Base-by-base conservation (phyloP, 2,797 vertebrate species). In the Anguilla marmorata region DNA sequence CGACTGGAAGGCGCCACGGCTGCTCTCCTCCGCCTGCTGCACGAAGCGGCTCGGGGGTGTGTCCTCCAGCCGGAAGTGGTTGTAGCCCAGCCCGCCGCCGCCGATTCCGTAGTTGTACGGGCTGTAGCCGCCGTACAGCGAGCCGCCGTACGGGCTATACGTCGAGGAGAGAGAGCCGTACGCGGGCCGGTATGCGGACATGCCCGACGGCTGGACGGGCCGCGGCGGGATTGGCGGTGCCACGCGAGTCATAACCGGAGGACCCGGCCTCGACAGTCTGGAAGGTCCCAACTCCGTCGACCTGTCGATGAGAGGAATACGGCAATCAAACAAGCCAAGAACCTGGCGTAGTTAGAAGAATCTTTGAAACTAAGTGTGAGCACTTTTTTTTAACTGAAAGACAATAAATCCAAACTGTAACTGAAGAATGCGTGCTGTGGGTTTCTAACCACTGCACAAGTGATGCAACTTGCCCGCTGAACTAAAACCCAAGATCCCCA, bases 11-110 rank as follows among this genome's bases (percentile, higher is more conserved):
- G 98, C 98, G 0, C 98, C 97, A 0, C 98, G 96, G 94, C 99
- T 99, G 95, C 97, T 97, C 93, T 99, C 98, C 93, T 99, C 98
- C 0, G 98, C 98, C 93, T 99, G 98, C 90, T 98, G 98, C 72
- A 99, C 98, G 88, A 99, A 99, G 63, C 97, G 96, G 89, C 99
- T 99, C 85, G 98, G 97, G 2, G 97, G 95, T 0, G 97, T 92
- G 0, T 98, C 96, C 2, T 99, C 98, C 0, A 89, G 66, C 33
- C 93, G 96, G 30, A 96, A 92, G 85, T 97, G 97, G 92, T 96
- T 96, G 90, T 98, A 98, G 3, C 97, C 97, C 90, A 97, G 84
- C 0, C 96, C 96, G 0, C 95, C 96, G 0, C 95, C 95, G 0
- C 95, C 95, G 27, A 96, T 94, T 48, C 97, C 95, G 37, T 91